Conservation (phyloP, 2,888 invertebrate genomes). For the Cantharis lateralis region DNA sequence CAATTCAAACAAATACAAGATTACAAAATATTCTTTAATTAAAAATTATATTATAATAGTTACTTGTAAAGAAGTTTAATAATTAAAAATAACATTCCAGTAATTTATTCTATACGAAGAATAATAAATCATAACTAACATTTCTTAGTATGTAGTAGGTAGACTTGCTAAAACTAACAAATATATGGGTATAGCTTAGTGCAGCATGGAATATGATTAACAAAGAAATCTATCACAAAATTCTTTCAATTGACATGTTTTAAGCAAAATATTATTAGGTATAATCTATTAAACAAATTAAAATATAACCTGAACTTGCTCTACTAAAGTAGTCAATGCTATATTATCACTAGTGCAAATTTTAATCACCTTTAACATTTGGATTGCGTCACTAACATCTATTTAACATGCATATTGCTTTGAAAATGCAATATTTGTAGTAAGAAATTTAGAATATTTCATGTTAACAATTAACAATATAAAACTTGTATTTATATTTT, state of each 20-base stretch:
- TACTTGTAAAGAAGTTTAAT: not conserved
- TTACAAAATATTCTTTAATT: not conserved
- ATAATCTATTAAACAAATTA: conserved; percentile 10
- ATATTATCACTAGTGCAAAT: conserved; percentile 27
- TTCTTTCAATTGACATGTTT: conserved; percentile 27
- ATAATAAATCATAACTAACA: not conserved
- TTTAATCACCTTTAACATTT: conserved; percentile 20
- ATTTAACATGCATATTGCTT: conserved; percentile 17
- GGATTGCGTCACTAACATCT: conserved; percentile 21
- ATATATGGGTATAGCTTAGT: not conserved
- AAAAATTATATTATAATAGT: not conserved
- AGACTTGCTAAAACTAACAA: conserved; percentile 4
- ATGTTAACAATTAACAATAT: conserved; percentile 22
- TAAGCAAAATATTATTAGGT: conserved; percentile 19
- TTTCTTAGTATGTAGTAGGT: not conserved
- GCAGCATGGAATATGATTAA: conserved; percentile 7
- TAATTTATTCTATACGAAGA: not conserved
- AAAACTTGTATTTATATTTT: not conserved
- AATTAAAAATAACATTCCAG: not conserved
- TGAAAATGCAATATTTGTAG: conserved; percentile 14
- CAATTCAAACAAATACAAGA: not conserved
- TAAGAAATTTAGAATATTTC: conserved; percentile 18
- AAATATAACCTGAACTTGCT: conserved; percentile 11
- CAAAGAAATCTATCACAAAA: conserved; percentile 23
- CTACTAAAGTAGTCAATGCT: conserved; percentile 19